A percentile compares a stretch with the other conserved stretches of the same genome.
These are phyloP conservation scores for Hypothenemus hampei DNA, from an alignment of 1,140 invertebrate species.

Conservation along the genomic window DNA sequence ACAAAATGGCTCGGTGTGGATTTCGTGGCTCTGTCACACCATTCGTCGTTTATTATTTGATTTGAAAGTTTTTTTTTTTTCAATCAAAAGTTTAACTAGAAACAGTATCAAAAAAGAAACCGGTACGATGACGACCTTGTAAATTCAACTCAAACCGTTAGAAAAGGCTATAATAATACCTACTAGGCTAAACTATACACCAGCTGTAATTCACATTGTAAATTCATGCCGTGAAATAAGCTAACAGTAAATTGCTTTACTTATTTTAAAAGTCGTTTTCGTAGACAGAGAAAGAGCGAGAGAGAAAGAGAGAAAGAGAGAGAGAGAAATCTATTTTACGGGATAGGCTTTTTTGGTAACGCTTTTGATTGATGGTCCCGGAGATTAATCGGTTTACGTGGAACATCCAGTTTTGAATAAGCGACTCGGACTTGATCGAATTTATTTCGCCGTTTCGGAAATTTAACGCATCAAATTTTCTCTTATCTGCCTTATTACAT, in stretches of 20 bases:
- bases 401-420: background rate
- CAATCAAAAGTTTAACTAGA: no score
- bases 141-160: slow-evolving; percentile 25
- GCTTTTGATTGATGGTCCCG: slow-evolving; percentile 9
- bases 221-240: slow-evolving; percentile 29
- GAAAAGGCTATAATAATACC: slow-evolving; percentile 26
- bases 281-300: no score
- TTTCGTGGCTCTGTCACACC: slow-evolving; percentile 4
- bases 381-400: slow-evolving; percentile 3
- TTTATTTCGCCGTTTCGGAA: no score
- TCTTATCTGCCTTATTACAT: no score
- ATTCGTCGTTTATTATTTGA: no score
- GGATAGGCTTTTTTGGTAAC: slow-evolving; percentile 3
- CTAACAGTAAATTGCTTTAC: slow-evolving; percentile 28
- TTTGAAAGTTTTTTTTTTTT: no score
- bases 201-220: slow-evolving; percentile 27
- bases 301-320: no score
- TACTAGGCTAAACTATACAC: no score
- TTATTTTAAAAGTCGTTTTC: slow-evolving; percentile 18
- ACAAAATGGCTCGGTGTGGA: slow-evolving; percentile 18
- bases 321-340: slow-evolving; percentile 5
- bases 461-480: no score
- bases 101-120: slow-evolving; percentile 22
- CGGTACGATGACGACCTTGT: slow-evolving; percentile 18
- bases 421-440: no score